A percentile compares a stretch with the other conserved stretches of the same genome.
Conservation (phyloP, 2,888 invertebrate species). For the Spialia ferax region DNA sequence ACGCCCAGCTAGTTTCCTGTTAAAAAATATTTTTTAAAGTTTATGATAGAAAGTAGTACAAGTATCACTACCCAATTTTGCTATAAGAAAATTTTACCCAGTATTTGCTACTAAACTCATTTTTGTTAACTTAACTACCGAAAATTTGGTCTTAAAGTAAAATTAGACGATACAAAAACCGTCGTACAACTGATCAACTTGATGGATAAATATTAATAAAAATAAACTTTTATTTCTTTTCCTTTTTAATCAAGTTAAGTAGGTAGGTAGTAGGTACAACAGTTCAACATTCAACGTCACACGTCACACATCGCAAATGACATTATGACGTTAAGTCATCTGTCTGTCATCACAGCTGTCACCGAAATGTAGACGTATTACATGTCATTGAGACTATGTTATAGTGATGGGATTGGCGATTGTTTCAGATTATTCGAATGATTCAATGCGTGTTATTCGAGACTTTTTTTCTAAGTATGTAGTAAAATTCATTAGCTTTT, state of each 20-base stretch:
- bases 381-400: no score
- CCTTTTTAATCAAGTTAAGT: background rate
- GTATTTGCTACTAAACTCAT: constrained; percentile 84
- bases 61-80: constrained; percentile 32
- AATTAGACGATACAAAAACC: background rate
- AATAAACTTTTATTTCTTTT: background rate
- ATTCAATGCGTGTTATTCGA: no score
- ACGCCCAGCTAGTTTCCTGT: constrained; percentile 91
- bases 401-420: no score
- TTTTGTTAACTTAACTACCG: constrained; percentile 21
- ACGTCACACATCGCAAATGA: no score
- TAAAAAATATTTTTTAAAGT: constrained; percentile 36
- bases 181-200: background rate
- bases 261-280: no score
- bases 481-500: no score
- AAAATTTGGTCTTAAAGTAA: constrained; percentile 22
- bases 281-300: no score
- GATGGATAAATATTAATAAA: background rate
- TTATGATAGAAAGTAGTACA: constrained; percentile 43
- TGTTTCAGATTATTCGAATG: no score
- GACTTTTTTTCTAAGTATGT: no score
- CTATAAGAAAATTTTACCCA: constrained; percentile 63
- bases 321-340: no score
- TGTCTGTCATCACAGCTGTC: no score
- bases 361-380: no score